Evolutionary conservation across 2,888 invertebrate species (phyloP).

Genomic region (Eilema caniola): DNA sequence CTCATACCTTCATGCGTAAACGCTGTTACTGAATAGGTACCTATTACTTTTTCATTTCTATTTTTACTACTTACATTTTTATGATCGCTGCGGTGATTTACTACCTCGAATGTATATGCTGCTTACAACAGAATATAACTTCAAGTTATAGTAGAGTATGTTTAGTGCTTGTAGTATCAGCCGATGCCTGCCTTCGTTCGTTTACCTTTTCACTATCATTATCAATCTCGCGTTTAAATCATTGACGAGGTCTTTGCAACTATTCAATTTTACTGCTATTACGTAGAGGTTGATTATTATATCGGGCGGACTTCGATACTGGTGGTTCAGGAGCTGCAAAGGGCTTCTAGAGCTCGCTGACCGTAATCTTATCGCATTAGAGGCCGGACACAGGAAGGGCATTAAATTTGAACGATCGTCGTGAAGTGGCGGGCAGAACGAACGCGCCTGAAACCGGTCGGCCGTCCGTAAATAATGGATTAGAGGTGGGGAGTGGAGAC

Average conservation of each 20-base stretch:
- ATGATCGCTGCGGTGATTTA: slow-evolving; percentile 68
- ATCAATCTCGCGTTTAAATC: slow-evolving; percentile 60
- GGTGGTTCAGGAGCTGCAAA: slow-evolving; percentile 36
- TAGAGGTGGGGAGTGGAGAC: slow-evolving; percentile 78
- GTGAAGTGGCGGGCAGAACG: slow-evolving; percentile 77
- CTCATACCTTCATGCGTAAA: slow-evolving; percentile 17
- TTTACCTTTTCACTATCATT: slow-evolving; percentile 67
- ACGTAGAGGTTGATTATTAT: slow-evolving; percentile 43
- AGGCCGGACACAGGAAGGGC: slow-evolving; percentile 86
- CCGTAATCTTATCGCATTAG: slow-evolving; percentile 83
- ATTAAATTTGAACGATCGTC: slow-evolving; percentile 85
- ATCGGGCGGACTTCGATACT: slow-evolving; percentile 25
- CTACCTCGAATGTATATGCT: slow-evolving; percentile 67
- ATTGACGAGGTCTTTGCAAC: slow-evolving; percentile 45
- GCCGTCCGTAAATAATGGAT: slow-evolving; percentile 86
- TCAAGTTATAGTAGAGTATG: slow-evolving; percentile 67
- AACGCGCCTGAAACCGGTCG: slow-evolving; percentile 86
- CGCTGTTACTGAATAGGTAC: slow-evolving; percentile 24
- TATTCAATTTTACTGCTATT: slow-evolving; percentile 34
- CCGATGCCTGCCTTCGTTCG: slow-evolving; percentile 65
- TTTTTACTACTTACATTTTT: slow-evolving; percentile 69
- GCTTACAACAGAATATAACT: slow-evolving; percentile 70
- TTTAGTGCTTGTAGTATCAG: slow-evolving; percentile 72
- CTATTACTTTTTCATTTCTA: slow-evolving; percentile 62
- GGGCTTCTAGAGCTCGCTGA: slow-evolving; percentile 59